Conservation (phyloP, 2,888 invertebrate species). For the Xanthostigma xanthostigma region DNA sequence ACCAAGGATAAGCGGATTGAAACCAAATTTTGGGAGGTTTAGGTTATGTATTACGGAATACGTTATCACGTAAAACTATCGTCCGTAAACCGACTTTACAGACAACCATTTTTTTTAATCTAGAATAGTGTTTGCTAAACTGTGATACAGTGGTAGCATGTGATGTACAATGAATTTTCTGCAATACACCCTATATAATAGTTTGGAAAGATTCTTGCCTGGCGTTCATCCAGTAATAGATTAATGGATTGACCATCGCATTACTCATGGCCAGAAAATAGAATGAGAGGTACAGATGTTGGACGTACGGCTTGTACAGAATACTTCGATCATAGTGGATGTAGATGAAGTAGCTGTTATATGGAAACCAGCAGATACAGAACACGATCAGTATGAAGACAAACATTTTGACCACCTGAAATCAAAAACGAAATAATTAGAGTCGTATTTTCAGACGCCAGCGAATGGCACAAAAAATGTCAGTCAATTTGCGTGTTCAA, state of each 20-base stretch:
- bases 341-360: conserved; percentile 76
- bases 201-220: conserved; percentile 27
- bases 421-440: conserved; percentile 8
- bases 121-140: too few species aligned
- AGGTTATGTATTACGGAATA: too few species aligned
- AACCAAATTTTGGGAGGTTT: too few species aligned
- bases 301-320: conserved; percentile 53
- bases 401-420: conserved; percentile 79
- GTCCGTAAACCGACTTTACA: too few species aligned
- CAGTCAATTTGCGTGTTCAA: too few species aligned
- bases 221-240: conserved; percentile 89
- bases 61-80: too few species aligned
- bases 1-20: too few species aligned
- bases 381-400: conserved; percentile 74
- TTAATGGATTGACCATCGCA: conserved; percentile 82
- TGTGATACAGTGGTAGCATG: too few species aligned
- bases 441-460: neutral
- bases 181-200: too few species aligned
- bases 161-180: too few species aligned
- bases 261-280: conserved; percentile 89
- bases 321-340: conserved; percentile 55
- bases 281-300: conserved; percentile 72
- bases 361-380: conserved; percentile 79
- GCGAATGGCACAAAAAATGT: too few species aligned
- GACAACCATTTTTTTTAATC: too few species aligned